These are phyloP conservation scores for Vireo griseus DNA, from an alignment of 2,797 vertebrate species.

Conservation along the genomic window DNA sequence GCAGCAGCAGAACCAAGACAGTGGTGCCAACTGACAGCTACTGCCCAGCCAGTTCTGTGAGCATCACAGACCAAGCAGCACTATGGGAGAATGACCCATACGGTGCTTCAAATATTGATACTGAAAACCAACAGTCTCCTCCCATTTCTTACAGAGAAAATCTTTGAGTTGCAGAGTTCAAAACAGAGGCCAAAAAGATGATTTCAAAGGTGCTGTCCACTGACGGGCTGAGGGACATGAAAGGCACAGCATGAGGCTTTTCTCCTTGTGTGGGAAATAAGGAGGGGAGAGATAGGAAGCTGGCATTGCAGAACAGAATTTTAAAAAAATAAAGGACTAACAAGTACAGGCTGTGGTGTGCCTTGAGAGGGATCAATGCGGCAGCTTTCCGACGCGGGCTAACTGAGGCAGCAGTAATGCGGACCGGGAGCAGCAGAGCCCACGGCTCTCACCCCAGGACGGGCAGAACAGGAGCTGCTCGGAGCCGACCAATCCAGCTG, in stretches of 20 bases:
- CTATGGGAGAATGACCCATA: fast-evolving
- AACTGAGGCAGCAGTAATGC: constrained; percentile 11
- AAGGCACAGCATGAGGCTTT: constrained; percentile 36
- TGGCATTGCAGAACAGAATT: background rate
- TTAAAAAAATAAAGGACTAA: background rate
- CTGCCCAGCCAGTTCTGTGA: background rate
- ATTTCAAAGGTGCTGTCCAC: constrained; percentile 32
- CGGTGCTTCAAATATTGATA: background rate
- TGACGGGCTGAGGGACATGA: background rate
- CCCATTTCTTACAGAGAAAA: constrained; percentile 7
- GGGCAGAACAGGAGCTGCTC: background rate
- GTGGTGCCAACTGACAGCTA: fast-evolving
- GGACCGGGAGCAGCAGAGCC: background rate
- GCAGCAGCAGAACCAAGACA: background rate
- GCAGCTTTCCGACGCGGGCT: background rate
- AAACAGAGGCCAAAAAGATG: constrained; percentile 12
- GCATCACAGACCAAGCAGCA: fast-evolving
- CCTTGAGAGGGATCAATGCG: background rate
- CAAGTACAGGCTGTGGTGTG: background rate
- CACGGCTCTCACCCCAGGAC: background rate
- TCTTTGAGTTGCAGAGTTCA: background rate
- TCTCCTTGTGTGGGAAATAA: constrained; percentile 27
- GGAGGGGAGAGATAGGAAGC: constrained; percentile 24
- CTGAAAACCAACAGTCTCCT: background rate
- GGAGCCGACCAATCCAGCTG: fast-evolving